phyloP scores from a whole-genome alignment of 2,113 vertebrate genomes.

The Apodemus sylvaticus region DNA sequence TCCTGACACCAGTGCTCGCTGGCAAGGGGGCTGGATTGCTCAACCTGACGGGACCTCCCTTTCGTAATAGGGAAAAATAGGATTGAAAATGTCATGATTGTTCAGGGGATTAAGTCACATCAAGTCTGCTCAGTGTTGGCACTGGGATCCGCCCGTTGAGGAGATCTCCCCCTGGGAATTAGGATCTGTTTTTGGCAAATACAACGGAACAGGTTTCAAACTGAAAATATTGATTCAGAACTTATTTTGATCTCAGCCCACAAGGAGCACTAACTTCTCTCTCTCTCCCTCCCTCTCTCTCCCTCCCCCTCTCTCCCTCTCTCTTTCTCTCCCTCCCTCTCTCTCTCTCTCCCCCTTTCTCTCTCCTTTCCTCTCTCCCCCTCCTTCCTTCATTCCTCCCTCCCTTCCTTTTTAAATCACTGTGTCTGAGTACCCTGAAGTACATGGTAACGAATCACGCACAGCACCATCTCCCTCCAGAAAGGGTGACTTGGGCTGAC shows the following conservation, averaged over 20 bases:
- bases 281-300: accelerated
- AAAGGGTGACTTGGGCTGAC: background rate
- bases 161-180: background rate
- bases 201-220: constrained; percentile 18
- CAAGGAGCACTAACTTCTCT: background rate
- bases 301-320: accelerated
- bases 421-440: background rate
- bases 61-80: background rate
- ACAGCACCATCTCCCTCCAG: background rate
- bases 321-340: no score
- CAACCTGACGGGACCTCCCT: background rate
- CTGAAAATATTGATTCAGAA: background rate
- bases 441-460: background rate
- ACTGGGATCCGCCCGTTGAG: background rate
- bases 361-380: accelerated
- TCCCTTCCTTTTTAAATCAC: background rate
- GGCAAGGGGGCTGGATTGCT: background rate
- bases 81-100: background rate
- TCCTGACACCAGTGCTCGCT: background rate
- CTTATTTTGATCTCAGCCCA: background rate
- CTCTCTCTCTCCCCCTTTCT: no score
- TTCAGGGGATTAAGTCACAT: background rate
- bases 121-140: background rate
- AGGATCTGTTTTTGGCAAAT: background rate
- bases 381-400: background rate